These are phyloP conservation scores for Rhinatrema bivittatum DNA, from an alignment of 2,797 vertebrate genomes.

Conservation along the genomic window DNA sequence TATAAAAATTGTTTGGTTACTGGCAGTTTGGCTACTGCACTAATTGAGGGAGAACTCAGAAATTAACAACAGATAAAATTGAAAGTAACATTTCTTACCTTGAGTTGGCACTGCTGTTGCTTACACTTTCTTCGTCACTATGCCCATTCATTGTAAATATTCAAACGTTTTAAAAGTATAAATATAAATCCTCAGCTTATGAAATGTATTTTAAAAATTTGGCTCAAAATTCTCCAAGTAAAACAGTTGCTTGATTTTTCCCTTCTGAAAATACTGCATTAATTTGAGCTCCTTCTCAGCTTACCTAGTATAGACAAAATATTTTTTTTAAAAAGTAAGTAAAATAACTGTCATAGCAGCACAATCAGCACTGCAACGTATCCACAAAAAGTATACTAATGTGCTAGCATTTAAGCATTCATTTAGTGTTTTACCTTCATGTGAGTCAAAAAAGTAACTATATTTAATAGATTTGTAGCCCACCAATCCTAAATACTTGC, in stretches of 20 bases:
- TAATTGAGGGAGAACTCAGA: too few relatives aligned
- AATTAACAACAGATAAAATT: background rate
- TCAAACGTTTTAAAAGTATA: constrained; percentile 45
- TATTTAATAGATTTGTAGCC: too few relatives aligned
- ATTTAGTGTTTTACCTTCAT: too few relatives aligned
- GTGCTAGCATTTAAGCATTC: too few relatives aligned
- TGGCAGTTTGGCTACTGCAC: too few relatives aligned
- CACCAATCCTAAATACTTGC: too few relatives aligned
- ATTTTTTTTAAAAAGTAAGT: too few relatives aligned
- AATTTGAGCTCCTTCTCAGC: constrained; percentile 13
- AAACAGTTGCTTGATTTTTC: constrained; percentile 13
- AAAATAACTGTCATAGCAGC: too few relatives aligned
- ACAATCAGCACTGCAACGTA: too few relatives aligned
- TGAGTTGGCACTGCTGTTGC: constrained; percentile 92
- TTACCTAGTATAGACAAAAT: constrained; percentile 34
- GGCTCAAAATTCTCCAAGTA: constrained; percentile 27
- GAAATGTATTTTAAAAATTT: constrained; percentile 31
- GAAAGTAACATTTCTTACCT: constrained; percentile 60
- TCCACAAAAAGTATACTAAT: too few relatives aligned
- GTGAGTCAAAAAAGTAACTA: too few relatives aligned
- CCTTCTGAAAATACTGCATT: constrained; percentile 6
- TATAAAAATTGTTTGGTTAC: too few relatives aligned
- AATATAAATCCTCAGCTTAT: constrained; percentile 45
- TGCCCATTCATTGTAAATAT: constrained; percentile 88
- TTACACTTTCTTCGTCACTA: constrained; percentile 89